Evolutionary conservation across 2,113 vertebrate species (phyloP).

Genomic region (Egretta garzetta): DNA sequence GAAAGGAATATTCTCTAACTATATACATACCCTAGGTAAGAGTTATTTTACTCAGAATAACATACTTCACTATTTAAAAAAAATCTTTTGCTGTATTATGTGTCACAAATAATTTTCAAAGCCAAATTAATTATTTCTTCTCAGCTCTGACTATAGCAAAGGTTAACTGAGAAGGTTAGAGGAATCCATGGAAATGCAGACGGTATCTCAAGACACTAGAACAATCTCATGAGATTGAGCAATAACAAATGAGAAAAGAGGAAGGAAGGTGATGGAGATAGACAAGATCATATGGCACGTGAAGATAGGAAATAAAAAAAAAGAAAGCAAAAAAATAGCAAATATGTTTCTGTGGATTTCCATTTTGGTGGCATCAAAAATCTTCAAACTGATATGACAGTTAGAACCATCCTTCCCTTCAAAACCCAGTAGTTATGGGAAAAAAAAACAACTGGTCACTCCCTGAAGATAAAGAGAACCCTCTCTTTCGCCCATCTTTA

Average conservation of each 20-base stretch:
- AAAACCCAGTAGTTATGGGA: background rate
- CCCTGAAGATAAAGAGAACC: background rate
- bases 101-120: background rate
- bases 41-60: background rate
- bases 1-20: background rate
- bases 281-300: background rate
- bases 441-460: background rate
- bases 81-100: background rate
- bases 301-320: too few relatives aligned
- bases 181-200: background rate
- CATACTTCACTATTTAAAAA: background rate
- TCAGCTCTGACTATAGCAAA: background rate
- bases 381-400: background rate
- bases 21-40: background rate
- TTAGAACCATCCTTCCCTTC: background rate
- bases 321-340: background rate
- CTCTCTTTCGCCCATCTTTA: background rate
- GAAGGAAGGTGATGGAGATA: background rate
- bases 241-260: background rate
- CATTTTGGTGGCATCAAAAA: background rate
- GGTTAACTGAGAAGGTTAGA: background rate
- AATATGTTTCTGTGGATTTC: background rate
- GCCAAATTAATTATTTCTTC: background rate
- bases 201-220: background rate
- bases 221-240: background rate